phyloP scores from a whole-genome alignment of 2,797 vertebrate species.

The Dallia pectoralis region DNA sequence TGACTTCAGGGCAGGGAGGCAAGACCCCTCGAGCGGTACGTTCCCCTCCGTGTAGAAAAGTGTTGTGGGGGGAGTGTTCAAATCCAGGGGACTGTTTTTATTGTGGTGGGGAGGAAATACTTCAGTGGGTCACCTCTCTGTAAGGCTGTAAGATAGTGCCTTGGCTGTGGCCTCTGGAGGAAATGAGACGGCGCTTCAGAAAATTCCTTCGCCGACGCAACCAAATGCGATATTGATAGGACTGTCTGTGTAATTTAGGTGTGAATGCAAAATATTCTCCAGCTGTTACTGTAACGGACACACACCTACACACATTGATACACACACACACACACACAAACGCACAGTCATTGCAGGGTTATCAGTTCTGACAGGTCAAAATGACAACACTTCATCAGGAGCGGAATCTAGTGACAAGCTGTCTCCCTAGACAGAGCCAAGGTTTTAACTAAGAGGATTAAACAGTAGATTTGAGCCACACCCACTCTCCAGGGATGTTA shows the following conservation, averaged over 20 bases:
- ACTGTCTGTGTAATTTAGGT: neutral
- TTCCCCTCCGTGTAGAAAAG: neutral
- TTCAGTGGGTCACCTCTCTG: neutral
- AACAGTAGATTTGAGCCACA: neutral
- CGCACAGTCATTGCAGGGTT: neutral
- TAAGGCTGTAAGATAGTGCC: neutral
- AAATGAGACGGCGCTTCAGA: neutral
- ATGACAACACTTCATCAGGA: slow-evolving; percentile 34
- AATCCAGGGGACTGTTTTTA: neutral
- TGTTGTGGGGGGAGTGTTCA: too few species aligned
- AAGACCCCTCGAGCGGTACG: neutral
- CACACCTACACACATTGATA: neutral
- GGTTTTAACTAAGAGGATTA: neutral
- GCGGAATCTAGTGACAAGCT: slow-evolving; percentile 25
- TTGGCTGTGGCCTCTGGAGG: neutral
- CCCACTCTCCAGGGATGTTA: neutral
- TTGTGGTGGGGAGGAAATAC: neutral
- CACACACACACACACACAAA: neutral
- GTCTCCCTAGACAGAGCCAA: slow-evolving; percentile 19
- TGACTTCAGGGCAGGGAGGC: neutral
- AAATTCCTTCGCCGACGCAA: neutral
- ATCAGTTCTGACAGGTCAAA: slow-evolving; percentile 31
- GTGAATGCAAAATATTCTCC: neutral
- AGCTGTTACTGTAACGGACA: neutral
- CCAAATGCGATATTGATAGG: neutral